A percentile compares a stretch with the other conserved stretches of the same genome.
Evolutionary conservation across 1,140 invertebrate genomes (phyloP).

Genomic region (Aleiodes sp.): DNA sequence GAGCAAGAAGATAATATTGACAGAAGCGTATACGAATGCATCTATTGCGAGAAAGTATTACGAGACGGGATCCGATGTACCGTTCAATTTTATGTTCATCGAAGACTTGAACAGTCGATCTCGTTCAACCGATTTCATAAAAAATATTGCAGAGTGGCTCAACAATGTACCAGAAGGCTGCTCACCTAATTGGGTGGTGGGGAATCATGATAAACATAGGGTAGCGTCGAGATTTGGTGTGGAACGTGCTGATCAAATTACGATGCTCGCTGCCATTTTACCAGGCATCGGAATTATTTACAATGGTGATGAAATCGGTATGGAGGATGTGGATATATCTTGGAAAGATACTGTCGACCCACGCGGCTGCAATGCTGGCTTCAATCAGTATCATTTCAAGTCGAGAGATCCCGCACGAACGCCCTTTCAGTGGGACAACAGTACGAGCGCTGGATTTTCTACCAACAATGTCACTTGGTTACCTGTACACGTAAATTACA

Average conservation of each 20-base stretch:
- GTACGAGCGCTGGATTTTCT: constrained; percentile 73
- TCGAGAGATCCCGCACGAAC: constrained; percentile 29
- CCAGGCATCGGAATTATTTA: constrained; percentile 76
- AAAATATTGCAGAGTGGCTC: constrained; percentile 68
- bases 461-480: constrained; percentile 69
- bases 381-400: constrained; percentile 14
- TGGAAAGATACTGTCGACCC: constrained; percentile 43
- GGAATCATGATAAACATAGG: constrained; percentile 41
- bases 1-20: constrained; percentile 68
- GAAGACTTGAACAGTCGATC: constrained; percentile 64
- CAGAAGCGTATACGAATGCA: constrained; percentile 48
- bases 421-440: constrained; percentile 77
- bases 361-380: constrained; percentile 22
- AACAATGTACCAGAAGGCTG: constrained; percentile 64
- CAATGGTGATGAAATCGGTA: constrained; percentile 82
- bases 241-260: constrained; percentile 72
- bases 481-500: constrained; percentile 70
- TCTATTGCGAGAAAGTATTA: constrained; percentile 71
- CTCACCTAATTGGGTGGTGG: constrained; percentile 68
- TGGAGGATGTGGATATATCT: constrained; percentile 73
- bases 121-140: constrained; percentile 66
- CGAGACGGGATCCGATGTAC: constrained; percentile 65
- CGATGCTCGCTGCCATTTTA: constrained; percentile 72
- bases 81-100: constrained; percentile 72
- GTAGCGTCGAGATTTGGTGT: constrained; percentile 35